Conservation (phyloP, 2,888 invertebrate species). For the Eustalomyia histrio region DNA sequence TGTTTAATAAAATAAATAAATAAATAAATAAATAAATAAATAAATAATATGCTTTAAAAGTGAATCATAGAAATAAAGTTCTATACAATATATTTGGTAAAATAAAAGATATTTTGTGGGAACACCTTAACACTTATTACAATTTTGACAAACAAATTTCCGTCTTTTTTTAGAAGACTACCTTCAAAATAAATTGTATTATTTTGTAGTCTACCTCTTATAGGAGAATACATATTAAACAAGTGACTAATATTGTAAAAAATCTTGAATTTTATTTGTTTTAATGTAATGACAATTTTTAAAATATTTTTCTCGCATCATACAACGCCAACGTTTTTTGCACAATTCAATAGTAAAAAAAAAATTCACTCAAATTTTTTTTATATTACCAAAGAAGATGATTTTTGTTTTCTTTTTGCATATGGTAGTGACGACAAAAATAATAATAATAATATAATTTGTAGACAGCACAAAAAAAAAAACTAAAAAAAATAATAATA, state of each 20-base stretch:
- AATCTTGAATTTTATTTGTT: conserved; percentile 33
- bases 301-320: conserved; percentile 39
- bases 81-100: too few species aligned
- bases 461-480: not conserved
- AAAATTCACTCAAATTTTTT: not conserved
- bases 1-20: too few species aligned
- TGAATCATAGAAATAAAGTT: too few species aligned
- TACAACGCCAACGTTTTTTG: conserved; percentile 43
- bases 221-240: conserved; percentile 9
- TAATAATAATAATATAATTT: conserved; percentile 3
- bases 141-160: conserved; percentile 53
- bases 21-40: too few species aligned
- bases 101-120: too few species aligned
- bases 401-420: conserved; percentile 26
- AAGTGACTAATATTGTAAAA: conserved; percentile 56
- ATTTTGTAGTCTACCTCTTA: conserved; percentile 23
- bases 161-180: conserved; percentile 48
- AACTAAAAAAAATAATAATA: not conserved
- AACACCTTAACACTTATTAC: too few species aligned
- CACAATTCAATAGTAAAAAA: conserved; percentile 11
- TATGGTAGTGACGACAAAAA: conserved; percentile 29
- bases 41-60: too few species aligned
- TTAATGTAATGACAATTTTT: conserved; percentile 46
- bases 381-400: conserved; percentile 38
- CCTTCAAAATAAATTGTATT: conserved; percentile 51